Evolutionary conservation across 2,113 vertebrate genomes (phyloP).

Genomic region (Corythornis vintsioides): DNA sequence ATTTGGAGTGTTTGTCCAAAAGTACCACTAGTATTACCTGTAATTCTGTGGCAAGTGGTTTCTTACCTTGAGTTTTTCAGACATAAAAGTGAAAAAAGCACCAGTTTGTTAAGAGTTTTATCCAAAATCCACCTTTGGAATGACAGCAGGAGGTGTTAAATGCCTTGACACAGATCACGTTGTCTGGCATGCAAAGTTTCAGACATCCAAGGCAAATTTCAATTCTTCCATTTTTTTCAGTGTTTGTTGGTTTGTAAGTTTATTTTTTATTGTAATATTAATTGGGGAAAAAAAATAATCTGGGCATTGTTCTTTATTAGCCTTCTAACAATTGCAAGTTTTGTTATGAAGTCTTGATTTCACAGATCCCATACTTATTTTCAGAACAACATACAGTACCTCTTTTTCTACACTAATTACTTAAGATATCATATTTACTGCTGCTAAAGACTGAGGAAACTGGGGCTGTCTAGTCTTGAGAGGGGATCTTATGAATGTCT

Average conservation of each 20-base stretch:
- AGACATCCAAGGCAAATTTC: neutral
- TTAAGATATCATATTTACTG: neutral
- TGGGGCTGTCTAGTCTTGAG: no score
- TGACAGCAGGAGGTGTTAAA: neutral
- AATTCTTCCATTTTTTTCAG: neutral
- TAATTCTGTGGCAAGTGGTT: neutral
- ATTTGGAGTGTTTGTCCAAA: neutral
- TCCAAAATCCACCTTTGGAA: neutral
- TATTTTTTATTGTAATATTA: neutral
- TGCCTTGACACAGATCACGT: neutral
- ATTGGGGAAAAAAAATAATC: neutral
- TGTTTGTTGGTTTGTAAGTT: no score
- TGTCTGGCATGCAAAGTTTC: neutral
- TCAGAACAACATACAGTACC: neutral
- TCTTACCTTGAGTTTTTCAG: neutral
- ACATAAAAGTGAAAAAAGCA: neutral
- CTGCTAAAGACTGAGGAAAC: neutral
- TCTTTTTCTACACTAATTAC: neutral
- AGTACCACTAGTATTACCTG: neutral
- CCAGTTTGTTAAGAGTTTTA: neutral
- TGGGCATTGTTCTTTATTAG: fast-evolving
- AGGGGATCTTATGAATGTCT: no score
- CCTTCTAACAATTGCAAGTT: neutral
- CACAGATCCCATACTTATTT: neutral
- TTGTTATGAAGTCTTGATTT: no score